phyloP scores from a whole-genome alignment of 2,113 vertebrate species.

The Cyanoramphus novaezelandiae region DNA sequence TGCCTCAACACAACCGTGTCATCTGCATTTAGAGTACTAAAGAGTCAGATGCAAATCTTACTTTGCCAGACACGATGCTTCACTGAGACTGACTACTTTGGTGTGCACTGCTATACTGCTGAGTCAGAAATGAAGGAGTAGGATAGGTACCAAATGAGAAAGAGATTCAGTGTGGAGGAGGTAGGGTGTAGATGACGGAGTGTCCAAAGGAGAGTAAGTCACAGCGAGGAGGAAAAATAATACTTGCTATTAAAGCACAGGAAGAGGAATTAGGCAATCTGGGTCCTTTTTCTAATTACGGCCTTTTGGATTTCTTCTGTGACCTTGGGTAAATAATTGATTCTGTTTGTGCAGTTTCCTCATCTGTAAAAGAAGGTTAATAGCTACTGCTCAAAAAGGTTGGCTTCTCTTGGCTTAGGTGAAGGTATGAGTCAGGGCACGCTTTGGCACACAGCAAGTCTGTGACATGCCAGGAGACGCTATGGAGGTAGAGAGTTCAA shows the following conservation, averaged over 20 bases:
- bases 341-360: background rate
- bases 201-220: background rate
- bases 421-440: slow-evolving; percentile 2
- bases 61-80: background rate
- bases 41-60: background rate
- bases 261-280: background rate
- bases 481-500: background rate
- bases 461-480: background rate
- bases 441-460: background rate
- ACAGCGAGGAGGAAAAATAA: rapidly evolving
- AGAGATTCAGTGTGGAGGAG: background rate
- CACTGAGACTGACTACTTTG: rapidly evolving
- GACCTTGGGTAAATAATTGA: slow-evolving; percentile 36
- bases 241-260: background rate
- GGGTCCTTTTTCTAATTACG: background rate
- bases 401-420: background rate
- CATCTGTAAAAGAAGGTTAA: background rate
- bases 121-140: background rate
- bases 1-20: background rate
- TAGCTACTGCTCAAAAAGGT: background rate
- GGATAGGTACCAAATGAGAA: background rate
- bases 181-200: background rate
- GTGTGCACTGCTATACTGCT: background rate
- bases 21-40: background rate
- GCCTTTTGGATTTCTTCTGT: background rate